phyloP scores from a whole-genome alignment of 2,888 invertebrate species.

The Sipunculus nudus region DNA sequence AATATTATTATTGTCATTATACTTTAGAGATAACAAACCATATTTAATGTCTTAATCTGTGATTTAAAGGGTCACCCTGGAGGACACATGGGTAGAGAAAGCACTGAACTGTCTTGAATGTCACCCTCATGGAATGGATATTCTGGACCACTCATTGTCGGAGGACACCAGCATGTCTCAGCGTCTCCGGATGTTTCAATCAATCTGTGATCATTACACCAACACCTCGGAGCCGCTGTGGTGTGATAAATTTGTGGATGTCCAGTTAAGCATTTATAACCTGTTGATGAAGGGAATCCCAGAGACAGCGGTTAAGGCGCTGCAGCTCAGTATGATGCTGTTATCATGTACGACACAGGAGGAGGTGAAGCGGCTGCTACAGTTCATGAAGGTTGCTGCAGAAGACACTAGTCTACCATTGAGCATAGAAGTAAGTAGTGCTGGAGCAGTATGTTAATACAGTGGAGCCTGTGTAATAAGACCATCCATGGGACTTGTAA shows the following conservation, averaged over 20 bases:
- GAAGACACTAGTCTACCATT: slow-evolving; percentile 46
- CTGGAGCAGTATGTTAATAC: neutral
- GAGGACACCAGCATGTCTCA: slow-evolving; percentile 17
- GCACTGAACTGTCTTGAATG: slow-evolving; percentile 58
- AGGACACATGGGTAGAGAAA: slow-evolving; percentile 53
- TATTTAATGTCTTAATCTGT: no score
- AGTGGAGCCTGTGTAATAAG: no score
- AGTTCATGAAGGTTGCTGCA: slow-evolving; percentile 54
- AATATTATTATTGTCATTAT: no score
- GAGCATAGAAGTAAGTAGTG: slow-evolving; percentile 45
- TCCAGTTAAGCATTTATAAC: slow-evolving; percentile 58
- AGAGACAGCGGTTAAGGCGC: slow-evolving; percentile 48
- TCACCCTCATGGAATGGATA: slow-evolving; percentile 51
- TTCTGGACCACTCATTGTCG: slow-evolving; percentile 52
- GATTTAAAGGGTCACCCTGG: no score
- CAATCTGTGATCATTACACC: slow-evolving; percentile 52
- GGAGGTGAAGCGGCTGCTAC: slow-evolving; percentile 56
- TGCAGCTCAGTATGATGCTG: slow-evolving; percentile 58
- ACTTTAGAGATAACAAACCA: no score
- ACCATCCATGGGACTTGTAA: no score
- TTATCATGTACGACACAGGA: slow-evolving; percentile 51
- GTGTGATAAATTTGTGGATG: slow-evolving; percentile 56
- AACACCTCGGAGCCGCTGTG: slow-evolving; percentile 47
- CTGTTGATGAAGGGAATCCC: slow-evolving; percentile 52
- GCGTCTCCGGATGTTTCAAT: slow-evolving; percentile 51